Evolutionary conservation across 1,140 invertebrate genomes (phyloP), one percentile per base, ranked within the genome.

Genomic region (Sinella curviseta): DNA sequence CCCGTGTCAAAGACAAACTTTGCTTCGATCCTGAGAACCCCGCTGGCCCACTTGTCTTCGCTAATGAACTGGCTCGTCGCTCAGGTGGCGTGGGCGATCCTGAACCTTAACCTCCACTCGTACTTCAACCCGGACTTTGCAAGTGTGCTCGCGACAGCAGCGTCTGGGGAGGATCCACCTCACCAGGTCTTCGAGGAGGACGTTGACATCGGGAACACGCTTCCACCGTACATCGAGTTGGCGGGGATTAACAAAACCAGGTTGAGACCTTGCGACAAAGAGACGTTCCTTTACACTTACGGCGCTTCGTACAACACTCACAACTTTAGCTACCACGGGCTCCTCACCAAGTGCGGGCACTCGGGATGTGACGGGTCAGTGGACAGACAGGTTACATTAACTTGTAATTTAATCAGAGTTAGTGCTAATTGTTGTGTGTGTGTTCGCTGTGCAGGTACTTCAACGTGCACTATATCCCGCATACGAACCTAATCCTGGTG

Each of bases 391-490:
- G 48, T 14, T 14, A n/a, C 48, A n/a, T 54, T 54, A 14, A 54
- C 48, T 16, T 14, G n/a, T 54, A 16, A 54, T 54, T 54, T 54
- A n/a, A n/a, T n/a, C n/a, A n/a, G n/a, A n/a, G n/a, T n/a, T n/a
- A n/a, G n/a, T n/a, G n/a, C 24, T n/a, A 60, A 60, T 4, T 12
- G 8, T 26, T 60, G 14, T 17, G 4, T 60, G 30, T 16, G 14
- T 28, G 3, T 28, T 86, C 86, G 0, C 83, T 86, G 85, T 89
- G 83, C 87, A 95, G 94, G 82, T 94, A 94, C 17, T 97, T 97
- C 87, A 96, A 95, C 86, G 94, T 96, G 16, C 95, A 97, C 85
- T 95, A 95, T 88, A 95, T 97, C 83, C 94, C 92, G 54, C 93
- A 95, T 85, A 96, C 95, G 83, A 97, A 97, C 89, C 87, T 97